A percentile compares a stretch with the other conserved stretches of the same genome.
These are phyloP conservation scores for Nestor notabilis DNA, from an alignment of 2,113 vertebrate genomes.

Conservation along the genomic window DNA sequence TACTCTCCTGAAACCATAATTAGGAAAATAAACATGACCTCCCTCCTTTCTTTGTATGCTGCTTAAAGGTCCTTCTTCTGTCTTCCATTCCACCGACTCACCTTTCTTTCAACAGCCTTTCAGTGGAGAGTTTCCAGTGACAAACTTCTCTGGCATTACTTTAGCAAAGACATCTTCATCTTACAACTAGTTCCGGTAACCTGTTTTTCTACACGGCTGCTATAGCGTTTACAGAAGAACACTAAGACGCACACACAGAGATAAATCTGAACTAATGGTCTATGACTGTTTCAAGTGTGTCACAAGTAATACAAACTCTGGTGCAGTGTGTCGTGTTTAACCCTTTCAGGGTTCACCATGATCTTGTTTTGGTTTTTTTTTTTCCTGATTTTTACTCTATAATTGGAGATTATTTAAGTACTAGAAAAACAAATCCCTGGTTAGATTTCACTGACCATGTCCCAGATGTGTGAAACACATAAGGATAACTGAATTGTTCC, in stretches of 20 bases:
- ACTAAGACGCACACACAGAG: background rate
- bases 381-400: background rate
- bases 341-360: background rate
- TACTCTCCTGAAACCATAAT: conserved; percentile 41
- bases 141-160: background rate
- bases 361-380: too few relatives aligned
- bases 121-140: background rate
- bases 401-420: background rate
- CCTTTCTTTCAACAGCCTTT: conserved; percentile 9
- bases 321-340: background rate
- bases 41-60: background rate
- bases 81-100: conserved; percentile 25
- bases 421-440: background rate
- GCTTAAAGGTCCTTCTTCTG: background rate
- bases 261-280: background rate
- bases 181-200: background rate
- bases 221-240: background rate
- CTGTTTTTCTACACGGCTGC: background rate
- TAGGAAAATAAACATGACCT: conserved; percentile 40
- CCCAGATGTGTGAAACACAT: background rate
- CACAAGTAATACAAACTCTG: background rate
- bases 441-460: background rate
- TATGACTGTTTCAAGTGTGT: background rate
- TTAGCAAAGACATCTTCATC: background rate
- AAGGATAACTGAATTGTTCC: background rate